A percentile compares a stretch with the other conserved stretches of the same genome.
Evolutionary conservation across 2,888 invertebrate species (phyloP).

Genomic region (Athripsodes cinereus): DNA sequence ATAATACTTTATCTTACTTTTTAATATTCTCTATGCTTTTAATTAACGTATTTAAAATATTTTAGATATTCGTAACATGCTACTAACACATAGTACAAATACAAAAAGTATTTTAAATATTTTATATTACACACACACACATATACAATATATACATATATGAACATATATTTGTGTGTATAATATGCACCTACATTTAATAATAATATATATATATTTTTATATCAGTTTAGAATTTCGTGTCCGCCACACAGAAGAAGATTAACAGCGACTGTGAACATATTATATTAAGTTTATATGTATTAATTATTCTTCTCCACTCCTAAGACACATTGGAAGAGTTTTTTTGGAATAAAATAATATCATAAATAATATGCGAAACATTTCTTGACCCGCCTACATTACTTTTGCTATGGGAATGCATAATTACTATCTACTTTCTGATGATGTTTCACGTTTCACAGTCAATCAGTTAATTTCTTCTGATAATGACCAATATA

Average conservation of each 20-base stretch:
- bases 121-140: too few species aligned
- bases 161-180: slow-evolving; percentile 21
- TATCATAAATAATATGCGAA: too few species aligned
- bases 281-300: background rate
- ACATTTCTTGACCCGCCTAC: too few species aligned
- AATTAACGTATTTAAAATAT: slow-evolving; percentile 13
- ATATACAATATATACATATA: background rate
- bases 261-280: slow-evolving; percentile 7
- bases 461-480: slow-evolving; percentile 14
- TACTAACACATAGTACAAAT: background rate
- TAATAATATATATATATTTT: slow-evolving; percentile 8
- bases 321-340: too few species aligned
- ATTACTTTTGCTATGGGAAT: background rate
- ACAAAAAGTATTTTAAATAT: background rate
- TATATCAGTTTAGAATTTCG: slow-evolving; percentile 28
- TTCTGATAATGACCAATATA: slow-evolving; percentile 21
- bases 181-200: too few species aligned
- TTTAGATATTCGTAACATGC: background rate
- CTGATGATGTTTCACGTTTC: background rate
- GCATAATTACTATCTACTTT: background rate
- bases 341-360: too few species aligned
- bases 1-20: slow-evolving; percentile 22
- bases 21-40: slow-evolving; percentile 18
- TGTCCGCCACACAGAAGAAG: slow-evolving; percentile 25
- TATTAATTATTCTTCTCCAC: background rate